Base-by-base conservation (phyloP, 2,797 vertebrate species). In the Dendrocincla tyrannina region DNA sequence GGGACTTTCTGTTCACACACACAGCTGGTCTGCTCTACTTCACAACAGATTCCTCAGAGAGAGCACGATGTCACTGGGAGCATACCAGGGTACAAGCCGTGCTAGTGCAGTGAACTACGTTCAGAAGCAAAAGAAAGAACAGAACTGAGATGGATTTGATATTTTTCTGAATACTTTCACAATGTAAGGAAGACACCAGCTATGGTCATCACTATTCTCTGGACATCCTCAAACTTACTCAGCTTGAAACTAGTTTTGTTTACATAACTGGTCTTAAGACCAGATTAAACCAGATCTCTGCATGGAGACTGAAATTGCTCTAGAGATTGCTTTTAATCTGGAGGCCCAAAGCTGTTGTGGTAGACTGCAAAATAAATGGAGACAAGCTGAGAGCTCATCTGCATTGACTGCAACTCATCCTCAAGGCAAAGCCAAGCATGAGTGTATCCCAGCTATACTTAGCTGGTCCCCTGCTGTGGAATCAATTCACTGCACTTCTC, bases 51-150 rank as follows among this genome's bases (percentile, higher is more conserved):
- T 58, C 15, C 55, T 19, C 42, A 73, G 41, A 46, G 18, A 4
- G 1, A 69, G 46, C 28, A 12, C 55, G 32, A 28, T 7, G 13
- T n/a, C 28, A 20, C 44, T 24, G 33, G 25, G 41, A 73, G 27
- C 7, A 0, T 10, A 55, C 15, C 50, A 41, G 55, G 16, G 24
- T 28, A 50, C 49, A 42, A 67, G 41, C 41, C 2, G 0, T 2
- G 28, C 41, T 13, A 49, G 32, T n/a, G 28, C 41, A 60, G 25
- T 50, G 32, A 64, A 73, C 60, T 39, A 13, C 15, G 13, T 20
- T 76, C 41, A 41, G 16, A 74, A 74, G 35, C 39, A 87, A 67
- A 32, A 79, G 24, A 30, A 75, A 84, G 77, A 28, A 0, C 17
- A 30, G 25, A 62, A 35, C 33, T 32, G 76, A 64, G 13, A 46